phyloP scores from a whole-genome alignment of 1,140 invertebrate genomes.

The Sitobion miscanthi region DNA sequence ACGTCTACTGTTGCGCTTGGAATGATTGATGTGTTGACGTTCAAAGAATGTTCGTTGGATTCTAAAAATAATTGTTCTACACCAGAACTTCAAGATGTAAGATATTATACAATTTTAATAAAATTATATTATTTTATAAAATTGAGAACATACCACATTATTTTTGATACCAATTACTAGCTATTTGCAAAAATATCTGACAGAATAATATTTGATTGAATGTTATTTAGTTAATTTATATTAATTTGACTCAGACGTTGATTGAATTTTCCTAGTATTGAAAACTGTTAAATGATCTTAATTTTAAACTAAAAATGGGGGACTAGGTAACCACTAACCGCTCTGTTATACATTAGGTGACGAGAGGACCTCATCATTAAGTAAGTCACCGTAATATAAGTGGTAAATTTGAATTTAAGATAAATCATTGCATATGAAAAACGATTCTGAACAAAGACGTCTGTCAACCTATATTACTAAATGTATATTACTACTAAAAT shows the following conservation, averaged over 20 bases:
- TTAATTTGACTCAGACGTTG: background rate
- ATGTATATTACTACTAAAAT: too few species aligned
- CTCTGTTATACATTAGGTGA: background rate
- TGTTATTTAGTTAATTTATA: background rate
- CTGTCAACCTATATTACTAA: background rate
- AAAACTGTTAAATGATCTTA: background rate
- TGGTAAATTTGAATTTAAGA: background rate
- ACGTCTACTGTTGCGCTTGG: slow-evolving; percentile 90
- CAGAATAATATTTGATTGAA: background rate
- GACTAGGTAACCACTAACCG: background rate
- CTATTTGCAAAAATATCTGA: background rate
- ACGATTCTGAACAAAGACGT: background rate
- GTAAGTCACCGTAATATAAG: background rate
- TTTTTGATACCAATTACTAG: background rate
- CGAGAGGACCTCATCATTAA: background rate
- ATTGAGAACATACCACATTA: background rate
- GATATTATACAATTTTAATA: background rate
- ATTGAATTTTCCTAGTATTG: background rate
- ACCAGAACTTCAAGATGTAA: background rate
- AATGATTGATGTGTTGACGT: slow-evolving; percentile 88
- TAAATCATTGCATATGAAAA: background rate
- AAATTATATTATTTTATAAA: background rate
- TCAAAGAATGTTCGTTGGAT: slow-evolving; percentile 70
- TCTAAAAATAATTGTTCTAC: slow-evolving; percentile 2
- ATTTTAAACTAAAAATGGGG: background rate